These are phyloP conservation scores for Rallus crepitans DNA, from an alignment of 2,797 vertebrate genomes.

Conservation along the genomic window DNA sequence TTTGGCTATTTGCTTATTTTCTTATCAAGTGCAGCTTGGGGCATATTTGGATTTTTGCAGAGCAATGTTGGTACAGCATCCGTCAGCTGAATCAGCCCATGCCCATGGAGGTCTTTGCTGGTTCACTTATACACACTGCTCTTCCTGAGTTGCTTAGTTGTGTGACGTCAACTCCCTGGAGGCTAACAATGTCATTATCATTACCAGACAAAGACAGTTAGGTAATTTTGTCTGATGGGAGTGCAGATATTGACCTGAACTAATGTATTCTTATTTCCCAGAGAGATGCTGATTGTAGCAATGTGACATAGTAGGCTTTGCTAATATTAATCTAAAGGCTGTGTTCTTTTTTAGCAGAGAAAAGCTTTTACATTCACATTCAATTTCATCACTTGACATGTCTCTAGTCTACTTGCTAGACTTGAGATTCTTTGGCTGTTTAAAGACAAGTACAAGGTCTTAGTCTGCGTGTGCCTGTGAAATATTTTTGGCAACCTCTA, in stretches of 20 bases:
- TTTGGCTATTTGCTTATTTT: background rate
- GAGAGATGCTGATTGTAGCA: slow-evolving; percentile 60
- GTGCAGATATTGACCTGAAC: slow-evolving; percentile 67
- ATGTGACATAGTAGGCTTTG: slow-evolving; percentile 44
- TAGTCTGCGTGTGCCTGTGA: background rate
- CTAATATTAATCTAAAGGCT: slow-evolving; percentile 49
- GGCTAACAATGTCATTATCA: slow-evolving; percentile 57
- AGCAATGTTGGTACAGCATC: background rate
- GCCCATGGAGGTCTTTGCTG: background rate
- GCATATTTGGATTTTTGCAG: background rate
- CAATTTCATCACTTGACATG: slow-evolving; percentile 35
- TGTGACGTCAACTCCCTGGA: slow-evolving; percentile 59
- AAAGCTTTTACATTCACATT: slow-evolving; percentile 54
- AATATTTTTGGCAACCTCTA: slow-evolving; percentile 56
- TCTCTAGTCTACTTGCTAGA: slow-evolving; percentile 26
- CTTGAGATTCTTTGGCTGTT: slow-evolving; percentile 34
- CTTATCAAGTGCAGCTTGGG: background rate
- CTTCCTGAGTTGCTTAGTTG: slow-evolving; percentile 26
- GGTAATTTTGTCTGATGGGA: slow-evolving; percentile 66
- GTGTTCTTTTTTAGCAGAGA: slow-evolving; percentile 18
- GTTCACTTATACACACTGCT: background rate
- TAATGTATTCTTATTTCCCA: slow-evolving; percentile 66
- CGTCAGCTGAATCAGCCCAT: background rate
- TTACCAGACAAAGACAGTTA: slow-evolving; percentile 70
- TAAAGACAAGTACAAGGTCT: slow-evolving; percentile 50